These are phyloP conservation scores for Meganola albula DNA, from an alignment of 2,888 invertebrate genomes.

Conservation along the genomic window DNA sequence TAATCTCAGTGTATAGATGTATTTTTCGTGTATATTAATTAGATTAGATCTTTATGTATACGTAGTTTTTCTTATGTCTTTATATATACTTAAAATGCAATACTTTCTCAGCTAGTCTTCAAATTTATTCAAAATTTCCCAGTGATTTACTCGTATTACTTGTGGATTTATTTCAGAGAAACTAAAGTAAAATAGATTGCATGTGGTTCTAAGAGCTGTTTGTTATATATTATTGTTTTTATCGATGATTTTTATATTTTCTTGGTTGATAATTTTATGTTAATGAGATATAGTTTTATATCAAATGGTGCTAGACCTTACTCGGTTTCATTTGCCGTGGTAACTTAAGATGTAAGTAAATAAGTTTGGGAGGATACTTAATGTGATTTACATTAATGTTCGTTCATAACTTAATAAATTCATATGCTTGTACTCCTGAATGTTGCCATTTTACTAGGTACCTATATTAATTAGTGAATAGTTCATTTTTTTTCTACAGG, in stretches of 20 bases:
- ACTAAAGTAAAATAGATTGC: constrained; percentile 23
- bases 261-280: constrained; percentile 72
- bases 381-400: constrained; percentile 27
- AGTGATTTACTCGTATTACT: constrained; percentile 38
- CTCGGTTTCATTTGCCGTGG: constrained; percentile 58
- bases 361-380: constrained; percentile 34
- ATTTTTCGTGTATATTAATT: constrained; percentile 53
- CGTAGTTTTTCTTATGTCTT: constrained; percentile 55
- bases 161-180: constrained; percentile 37
- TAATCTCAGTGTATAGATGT: constrained; percentile 63
- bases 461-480: constrained; percentile 33
- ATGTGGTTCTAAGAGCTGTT: constrained; percentile 38
- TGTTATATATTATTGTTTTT: constrained; percentile 55
- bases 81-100: constrained; percentile 52
- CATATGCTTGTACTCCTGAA: constrained; percentile 45
- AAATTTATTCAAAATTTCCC: constrained; percentile 60
- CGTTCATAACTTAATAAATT: constrained; percentile 28
- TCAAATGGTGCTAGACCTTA: constrained; percentile 76
- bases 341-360: constrained; percentile 52
- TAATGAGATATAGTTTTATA: constrained; percentile 66
- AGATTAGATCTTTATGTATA: constrained; percentile 52
- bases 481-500: constrained; percentile 57
- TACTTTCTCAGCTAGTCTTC: constrained; percentile 63
- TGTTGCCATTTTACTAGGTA: constrained; percentile 53
- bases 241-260: constrained; percentile 50